A percentile compares a stretch with the other conserved stretches of the same genome.
Conservation (phyloP, 1,140 invertebrate species). For the Euborellia annulipes region DNA sequence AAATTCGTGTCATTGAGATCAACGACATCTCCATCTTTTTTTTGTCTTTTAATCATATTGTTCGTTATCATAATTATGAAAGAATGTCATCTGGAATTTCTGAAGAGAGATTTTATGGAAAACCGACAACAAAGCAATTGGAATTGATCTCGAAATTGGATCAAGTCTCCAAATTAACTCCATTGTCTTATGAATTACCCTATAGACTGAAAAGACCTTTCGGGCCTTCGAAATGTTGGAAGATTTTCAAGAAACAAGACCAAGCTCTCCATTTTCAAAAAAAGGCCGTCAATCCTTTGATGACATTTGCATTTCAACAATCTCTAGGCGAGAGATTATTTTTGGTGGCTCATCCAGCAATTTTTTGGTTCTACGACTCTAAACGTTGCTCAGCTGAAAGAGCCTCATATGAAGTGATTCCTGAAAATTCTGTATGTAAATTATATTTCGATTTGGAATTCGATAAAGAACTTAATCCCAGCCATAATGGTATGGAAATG, state of each 20-base stretch:
- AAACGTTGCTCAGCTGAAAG: conserved; percentile 23
- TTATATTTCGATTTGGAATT: conserved; percentile 56
- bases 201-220: neutral
- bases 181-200: no score
- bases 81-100: no score
- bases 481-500: conserved; percentile 33
- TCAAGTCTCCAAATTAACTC: no score
- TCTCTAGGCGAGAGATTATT: conserved; percentile 30
- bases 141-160: no score
- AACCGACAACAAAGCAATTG: no score
- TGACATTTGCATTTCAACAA: conserved; percentile 39
- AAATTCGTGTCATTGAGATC: no score
- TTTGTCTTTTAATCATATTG: no score
- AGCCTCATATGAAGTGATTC: conserved; percentile 45
- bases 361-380: conserved; percentile 35
- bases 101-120: no score
- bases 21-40: no score
- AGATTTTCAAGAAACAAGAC: conserved; percentile 35
- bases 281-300: conserved; percentile 25
- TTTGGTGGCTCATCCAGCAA: conserved; percentile 35
- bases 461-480: conserved; percentile 30
- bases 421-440: conserved; percentile 37
- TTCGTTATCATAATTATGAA: no score
- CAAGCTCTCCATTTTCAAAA: conserved; percentile 30
- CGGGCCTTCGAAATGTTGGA: conserved; percentile 33